Conservation (phyloP, 2,113 vertebrate species). For the Macrotis lagotis region DNA sequence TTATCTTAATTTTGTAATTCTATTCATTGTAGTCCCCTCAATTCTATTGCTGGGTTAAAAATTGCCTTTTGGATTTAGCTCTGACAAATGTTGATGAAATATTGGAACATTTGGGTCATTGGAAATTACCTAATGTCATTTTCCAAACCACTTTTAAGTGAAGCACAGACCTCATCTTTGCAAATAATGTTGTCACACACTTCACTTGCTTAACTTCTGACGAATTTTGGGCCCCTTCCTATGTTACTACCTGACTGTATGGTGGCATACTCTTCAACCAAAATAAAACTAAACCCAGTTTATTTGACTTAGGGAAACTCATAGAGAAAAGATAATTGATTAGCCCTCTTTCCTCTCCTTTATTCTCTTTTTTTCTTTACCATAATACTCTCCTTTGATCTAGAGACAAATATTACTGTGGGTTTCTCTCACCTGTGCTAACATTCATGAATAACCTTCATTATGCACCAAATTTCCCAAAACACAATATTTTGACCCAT, state of each 20-base stretch:
- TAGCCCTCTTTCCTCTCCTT: not conserved
- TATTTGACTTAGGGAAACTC: not conserved
- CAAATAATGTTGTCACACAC: constrained; percentile 4
- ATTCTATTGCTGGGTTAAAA: constrained; percentile 58
- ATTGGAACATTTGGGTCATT: constrained; percentile 46
- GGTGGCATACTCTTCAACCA: not conserved
- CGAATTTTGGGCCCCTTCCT: not conserved
- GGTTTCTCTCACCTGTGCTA: not conserved
- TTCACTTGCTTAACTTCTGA: not conserved
- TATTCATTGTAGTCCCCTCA: constrained; percentile 46
- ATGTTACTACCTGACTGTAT: not conserved
- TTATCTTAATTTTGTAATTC: constrained; percentile 52
- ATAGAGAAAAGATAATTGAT: not conserved
- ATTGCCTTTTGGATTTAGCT: constrained; percentile 16
- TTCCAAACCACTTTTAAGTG: constrained; percentile 51
- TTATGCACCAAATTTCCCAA: not conserved
- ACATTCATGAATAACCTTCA: not conserved
- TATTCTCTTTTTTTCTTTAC: not conserved
- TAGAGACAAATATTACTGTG: not conserved
- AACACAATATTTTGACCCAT: not conserved
- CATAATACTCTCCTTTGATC: not conserved
- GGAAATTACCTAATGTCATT: constrained; percentile 44
- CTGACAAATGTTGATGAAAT: constrained; percentile 35
- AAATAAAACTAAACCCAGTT: not conserved
- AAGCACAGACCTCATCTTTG: constrained; percentile 45